A percentile compares a stretch with the other conserved stretches of the same genome.
Conservation (phyloP, 1,140 invertebrate species). For the Drosophila guanche region DNA sequence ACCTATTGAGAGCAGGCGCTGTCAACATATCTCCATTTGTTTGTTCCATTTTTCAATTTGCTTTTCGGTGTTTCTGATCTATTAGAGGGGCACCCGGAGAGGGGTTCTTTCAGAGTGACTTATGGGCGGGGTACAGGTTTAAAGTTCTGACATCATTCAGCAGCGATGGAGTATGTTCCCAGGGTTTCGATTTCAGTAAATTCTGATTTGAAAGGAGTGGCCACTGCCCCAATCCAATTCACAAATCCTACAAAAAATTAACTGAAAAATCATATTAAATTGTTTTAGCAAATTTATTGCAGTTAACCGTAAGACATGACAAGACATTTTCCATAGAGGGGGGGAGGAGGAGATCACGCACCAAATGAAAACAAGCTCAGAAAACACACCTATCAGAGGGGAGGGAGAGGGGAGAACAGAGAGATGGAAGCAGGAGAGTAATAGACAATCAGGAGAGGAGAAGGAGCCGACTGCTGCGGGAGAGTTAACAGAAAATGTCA, state of each 20-base stretch:
- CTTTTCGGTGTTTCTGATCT: conserved; percentile 1
- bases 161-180: conserved; percentile 26
- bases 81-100: no score
- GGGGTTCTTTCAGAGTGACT: no score
- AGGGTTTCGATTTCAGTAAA: conserved; percentile 40
- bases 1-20: conserved; percentile 3
- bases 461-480: conserved; percentile 10
- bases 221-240: conserved; percentile 15
- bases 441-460: conserved; percentile 3
- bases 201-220: conserved; percentile 7
- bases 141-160: conserved; percentile 41
- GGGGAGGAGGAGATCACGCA: conserved; percentile 45
- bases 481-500: conserved; percentile 64
- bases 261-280: conserved; percentile 60
- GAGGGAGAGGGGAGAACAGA: background rate
- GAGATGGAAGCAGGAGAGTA: background rate
- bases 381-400: conserved; percentile 50
- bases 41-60: conserved; percentile 23
- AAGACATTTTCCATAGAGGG: conserved; percentile 33
- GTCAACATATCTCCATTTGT: conserved; percentile 40
- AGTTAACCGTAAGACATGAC: conserved; percentile 64
- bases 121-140: no score
- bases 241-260: conserved; percentile 28
- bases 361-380: conserved; percentile 32
- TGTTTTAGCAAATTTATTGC: conserved; percentile 74